Evolutionary conservation across 1,140 invertebrate species (phyloP).

Genomic region (Sweltsa coloradensis): DNA sequence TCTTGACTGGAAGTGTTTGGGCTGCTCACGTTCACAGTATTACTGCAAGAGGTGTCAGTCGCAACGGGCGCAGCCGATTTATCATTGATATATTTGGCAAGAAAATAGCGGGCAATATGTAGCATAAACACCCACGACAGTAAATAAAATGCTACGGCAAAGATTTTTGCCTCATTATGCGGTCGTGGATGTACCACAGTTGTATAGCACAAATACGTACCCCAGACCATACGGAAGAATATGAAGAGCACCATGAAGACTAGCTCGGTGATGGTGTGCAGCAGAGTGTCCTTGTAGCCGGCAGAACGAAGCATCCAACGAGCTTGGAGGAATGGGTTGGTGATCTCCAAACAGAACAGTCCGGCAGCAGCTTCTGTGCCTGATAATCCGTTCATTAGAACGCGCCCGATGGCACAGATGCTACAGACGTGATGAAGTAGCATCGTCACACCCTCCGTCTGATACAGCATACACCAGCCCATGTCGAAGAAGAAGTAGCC

Average conservation of each 20-base stretch:
- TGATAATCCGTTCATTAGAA: slow-evolving; percentile 32
- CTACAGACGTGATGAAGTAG: slow-evolving; percentile 37
- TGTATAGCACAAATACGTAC: slow-evolving; percentile 3
- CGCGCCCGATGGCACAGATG: slow-evolving; percentile 31
- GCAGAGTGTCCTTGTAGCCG: slow-evolving; percentile 20
- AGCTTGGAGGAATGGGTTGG: slow-evolving; percentile 41
- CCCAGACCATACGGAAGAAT: slow-evolving; percentile 10
- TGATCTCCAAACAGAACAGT: slow-evolving; percentile 38
- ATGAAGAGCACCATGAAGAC: slow-evolving; percentile 11
- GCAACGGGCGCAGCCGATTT: too few species aligned
- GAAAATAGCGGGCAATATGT: slow-evolving; percentile 11
- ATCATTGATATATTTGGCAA: slow-evolving; percentile 11
- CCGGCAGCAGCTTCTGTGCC: slow-evolving; percentile 34
- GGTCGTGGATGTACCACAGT: slow-evolving; percentile 5
- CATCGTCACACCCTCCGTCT: slow-evolving; percentile 35
- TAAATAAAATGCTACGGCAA: slow-evolving; percentile 10
- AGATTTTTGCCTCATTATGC: slow-evolving; percentile 7
- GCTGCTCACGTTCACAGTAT: too few species aligned
- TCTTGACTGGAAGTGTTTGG: too few species aligned
- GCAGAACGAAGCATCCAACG: slow-evolving; percentile 34
- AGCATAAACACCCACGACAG: slow-evolving; percentile 13
- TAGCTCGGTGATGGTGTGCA: slow-evolving; percentile 7
- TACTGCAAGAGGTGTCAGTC: too few species aligned
- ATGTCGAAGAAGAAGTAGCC: slow-evolving; percentile 44
- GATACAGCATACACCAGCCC: slow-evolving; percentile 38